Evolutionary conservation across 1,140 invertebrate species (phyloP), one percentile per base, ranked within the genome.

Genomic region (Drosophila oshimai): DNA sequence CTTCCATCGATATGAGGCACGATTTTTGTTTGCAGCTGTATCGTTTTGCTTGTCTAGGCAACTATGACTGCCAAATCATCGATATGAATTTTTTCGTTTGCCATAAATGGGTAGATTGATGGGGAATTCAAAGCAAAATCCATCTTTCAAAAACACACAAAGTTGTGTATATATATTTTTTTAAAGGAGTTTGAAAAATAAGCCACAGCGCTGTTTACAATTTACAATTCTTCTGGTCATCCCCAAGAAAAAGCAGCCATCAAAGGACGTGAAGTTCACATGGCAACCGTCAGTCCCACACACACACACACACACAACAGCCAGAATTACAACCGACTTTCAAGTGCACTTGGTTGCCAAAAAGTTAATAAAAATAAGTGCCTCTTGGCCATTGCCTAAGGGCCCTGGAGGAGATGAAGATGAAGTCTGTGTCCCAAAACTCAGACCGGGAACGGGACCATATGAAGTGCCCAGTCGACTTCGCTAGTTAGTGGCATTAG

Each of bases 341-440:
- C 68, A 84, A 83, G 78, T 70, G 79, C 74, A 84, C 78, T 83
- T 74, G 72, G 47, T 83, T 68, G 74, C 69, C 79, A 65, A 83
- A 81, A 83, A 83, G 79, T 83, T 83, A 84, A 83, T 83, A 83
- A 83, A 84, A 83, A 83, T 83, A 86, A 86, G 80, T 86, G 80
- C 75, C 81, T 73, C 72, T 86, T 76, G 68, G 72, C 60, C 75
- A 49, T 75, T 74, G 64, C 71, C 67, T 46, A 13, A 67, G 55
- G 53, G 51, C 47, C 49, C 36, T 51, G 47, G n/a, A 44, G 58
- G 49, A 83, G 70, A 60, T 60, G 65, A 75, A 65, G 41, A 24
- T 60, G 65, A 75, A 65, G 41, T 18, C 34, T 41, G 54, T 55
- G 15, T 45, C 42, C 31, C 28, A 26, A 26, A 60, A 34, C 37